Percentiles rank a stretch among this genome's conserved stretches.
phyloP scores from a whole-genome alignment of 2,888 invertebrate species.

The Microplitis deprimator region DNA sequence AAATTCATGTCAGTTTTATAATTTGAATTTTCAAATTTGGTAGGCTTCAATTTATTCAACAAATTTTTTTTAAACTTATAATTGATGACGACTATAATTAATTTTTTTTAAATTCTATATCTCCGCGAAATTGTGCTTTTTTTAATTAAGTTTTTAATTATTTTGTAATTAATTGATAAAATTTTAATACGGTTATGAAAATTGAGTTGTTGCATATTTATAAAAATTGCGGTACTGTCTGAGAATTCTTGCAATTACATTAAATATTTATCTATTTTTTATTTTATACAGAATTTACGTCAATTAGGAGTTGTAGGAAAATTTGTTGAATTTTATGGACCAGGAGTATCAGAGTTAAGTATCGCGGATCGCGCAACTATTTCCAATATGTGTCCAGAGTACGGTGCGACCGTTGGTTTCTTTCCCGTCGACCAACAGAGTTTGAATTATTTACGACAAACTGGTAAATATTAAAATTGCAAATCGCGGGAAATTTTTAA shows the following conservation, averaged over 20 bases:
- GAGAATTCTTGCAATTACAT: not conserved
- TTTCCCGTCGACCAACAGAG: slow-evolving; percentile 92
- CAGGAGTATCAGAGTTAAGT: slow-evolving; percentile 90
- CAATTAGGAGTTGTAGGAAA: slow-evolving; percentile 97
- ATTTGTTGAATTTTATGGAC: slow-evolving; percentile 98
- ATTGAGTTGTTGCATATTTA: no score
- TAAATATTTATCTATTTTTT: slow-evolving; percentile 10
- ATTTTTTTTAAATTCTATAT: no score
- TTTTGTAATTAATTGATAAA: not conserved
- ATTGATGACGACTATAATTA: no score
- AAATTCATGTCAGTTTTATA: no score
- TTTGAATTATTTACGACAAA: slow-evolving; percentile 87
- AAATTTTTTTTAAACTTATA: no score
- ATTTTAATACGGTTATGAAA: no score
- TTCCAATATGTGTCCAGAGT: slow-evolving; percentile 99
- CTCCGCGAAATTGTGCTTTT: not conserved
- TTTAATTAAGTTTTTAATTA: not conserved
- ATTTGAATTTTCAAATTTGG: no score
- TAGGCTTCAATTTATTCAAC: no score
- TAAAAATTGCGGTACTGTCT: no score
- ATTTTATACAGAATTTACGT: slow-evolving; percentile 74
- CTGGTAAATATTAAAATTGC: slow-evolving; percentile 74
- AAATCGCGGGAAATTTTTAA: slow-evolving; percentile 8
- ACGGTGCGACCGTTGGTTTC: slow-evolving; percentile 96
- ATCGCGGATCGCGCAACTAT: slow-evolving; percentile 98